These are phyloP conservation scores for Pachyramphus minor DNA, from an alignment of 2,113 vertebrate species.

Conservation along the genomic window DNA sequence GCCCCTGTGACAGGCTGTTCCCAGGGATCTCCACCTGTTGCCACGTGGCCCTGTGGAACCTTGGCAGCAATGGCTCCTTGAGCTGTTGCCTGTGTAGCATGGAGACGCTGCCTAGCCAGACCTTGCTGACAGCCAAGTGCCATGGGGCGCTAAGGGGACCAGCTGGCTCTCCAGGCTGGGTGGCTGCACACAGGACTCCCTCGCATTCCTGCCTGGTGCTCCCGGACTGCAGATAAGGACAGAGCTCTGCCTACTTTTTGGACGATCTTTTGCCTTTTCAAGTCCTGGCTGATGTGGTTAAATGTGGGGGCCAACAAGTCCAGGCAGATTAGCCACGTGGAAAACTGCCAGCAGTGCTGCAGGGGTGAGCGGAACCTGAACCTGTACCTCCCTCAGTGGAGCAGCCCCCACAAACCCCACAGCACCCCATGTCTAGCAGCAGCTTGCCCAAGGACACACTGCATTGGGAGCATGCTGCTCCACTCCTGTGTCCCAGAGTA, in stretches of 20 bases:
- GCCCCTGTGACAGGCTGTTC: not conserved
- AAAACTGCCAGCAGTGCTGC: not conserved
- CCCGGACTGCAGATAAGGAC: not conserved
- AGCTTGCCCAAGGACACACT: not conserved
- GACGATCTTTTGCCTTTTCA: not conserved
- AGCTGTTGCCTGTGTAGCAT: not conserved
- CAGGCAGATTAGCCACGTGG: accelerated
- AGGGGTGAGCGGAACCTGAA: not conserved
- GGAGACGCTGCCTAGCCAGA: not conserved
- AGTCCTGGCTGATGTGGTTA: not conserved
- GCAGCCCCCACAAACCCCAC: not conserved
- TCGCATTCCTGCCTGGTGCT: not conserved
- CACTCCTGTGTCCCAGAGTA: not conserved
- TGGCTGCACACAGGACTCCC: not conserved
- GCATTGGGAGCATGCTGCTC: not conserved
- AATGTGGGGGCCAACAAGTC: not conserved
- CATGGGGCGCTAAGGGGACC: not conserved
- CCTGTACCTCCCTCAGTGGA: not conserved
- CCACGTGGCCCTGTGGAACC: constrained; percentile 9
- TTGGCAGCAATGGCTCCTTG: not conserved
- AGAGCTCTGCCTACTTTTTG: not conserved
- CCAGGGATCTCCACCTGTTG: not conserved
- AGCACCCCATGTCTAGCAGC: not conserved
- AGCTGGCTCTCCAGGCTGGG: not conserved
- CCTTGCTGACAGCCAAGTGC: not conserved